These are phyloP conservation scores for Caprella mutica DNA, from an alignment of 2,888 invertebrate species.

Conservation along the genomic window DNA sequence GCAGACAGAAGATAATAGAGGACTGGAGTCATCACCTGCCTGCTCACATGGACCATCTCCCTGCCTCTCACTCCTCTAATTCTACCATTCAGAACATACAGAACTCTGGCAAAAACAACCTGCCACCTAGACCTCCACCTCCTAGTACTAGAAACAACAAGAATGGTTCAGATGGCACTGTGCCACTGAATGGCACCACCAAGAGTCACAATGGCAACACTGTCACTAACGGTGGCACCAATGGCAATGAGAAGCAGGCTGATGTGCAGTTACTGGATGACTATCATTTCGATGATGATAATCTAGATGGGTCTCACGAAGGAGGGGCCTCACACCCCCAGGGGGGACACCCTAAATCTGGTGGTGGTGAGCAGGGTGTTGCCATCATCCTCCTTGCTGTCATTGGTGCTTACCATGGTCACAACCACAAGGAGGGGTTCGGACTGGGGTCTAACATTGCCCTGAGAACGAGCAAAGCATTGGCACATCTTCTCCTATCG, in stretches of 20 bases:
- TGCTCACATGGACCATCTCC: constrained; percentile 48
- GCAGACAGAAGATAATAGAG: constrained; percentile 82
- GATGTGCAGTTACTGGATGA: constrained; percentile 52
- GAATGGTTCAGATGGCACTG: too few species aligned
- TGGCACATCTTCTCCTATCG: constrained; percentile 80
- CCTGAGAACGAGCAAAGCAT: constrained; percentile 77
- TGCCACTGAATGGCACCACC: constrained; percentile 36
- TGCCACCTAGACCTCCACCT: too few species aligned
- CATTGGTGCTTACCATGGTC: constrained; percentile 95
- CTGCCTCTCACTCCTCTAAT: constrained; percentile 35
- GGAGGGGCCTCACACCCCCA: too few species aligned
- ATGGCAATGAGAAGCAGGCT: constrained; percentile 11
- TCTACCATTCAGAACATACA: not conserved
- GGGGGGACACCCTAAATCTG: constrained; percentile 20
- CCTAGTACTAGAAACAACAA: too few species aligned
- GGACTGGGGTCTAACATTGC: constrained; percentile 64
- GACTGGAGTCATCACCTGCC: constrained; percentile 94
- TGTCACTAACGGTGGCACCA: constrained; percentile 7
- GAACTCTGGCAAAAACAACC: too few species aligned
- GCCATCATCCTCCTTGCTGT: constrained; percentile 93
- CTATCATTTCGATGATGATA: constrained; percentile 73
- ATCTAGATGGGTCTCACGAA: too few species aligned
- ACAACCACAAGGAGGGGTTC: constrained; percentile 84
- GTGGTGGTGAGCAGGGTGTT: constrained; percentile 89
- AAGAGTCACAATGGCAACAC: constrained; percentile 32